Conservation (phyloP, 2,113 vertebrate species). For the Chlorodrepanis virens region DNA sequence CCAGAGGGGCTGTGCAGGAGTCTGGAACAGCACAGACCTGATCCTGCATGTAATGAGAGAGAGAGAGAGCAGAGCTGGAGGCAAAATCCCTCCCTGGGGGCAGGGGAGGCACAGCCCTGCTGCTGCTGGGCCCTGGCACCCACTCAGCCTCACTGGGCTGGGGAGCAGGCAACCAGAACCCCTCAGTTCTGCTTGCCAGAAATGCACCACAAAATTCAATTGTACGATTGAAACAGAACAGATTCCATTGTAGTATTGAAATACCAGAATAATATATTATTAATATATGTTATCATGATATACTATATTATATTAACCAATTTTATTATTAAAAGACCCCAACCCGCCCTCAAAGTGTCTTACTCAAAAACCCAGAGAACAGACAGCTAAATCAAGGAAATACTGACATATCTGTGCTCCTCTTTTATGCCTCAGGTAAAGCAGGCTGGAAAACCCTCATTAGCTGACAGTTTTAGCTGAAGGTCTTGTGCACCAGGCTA, state of each 20-base stretch:
- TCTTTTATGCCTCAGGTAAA: constrained; percentile 6
- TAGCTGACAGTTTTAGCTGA: constrained; percentile 11
- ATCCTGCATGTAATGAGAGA: constrained; percentile 76
- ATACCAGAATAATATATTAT: too few species aligned
- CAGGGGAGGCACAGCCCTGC: not conserved
- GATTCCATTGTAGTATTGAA: not conserved
- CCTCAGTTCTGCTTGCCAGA: not conserved
- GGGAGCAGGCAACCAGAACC: not conserved
- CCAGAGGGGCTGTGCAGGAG: constrained; percentile 67
- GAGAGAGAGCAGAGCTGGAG: constrained; percentile 57
- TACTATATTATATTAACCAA: not conserved
- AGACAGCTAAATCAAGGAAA: not conserved
- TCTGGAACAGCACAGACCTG: constrained; percentile 70
- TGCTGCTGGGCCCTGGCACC: constrained; percentile 4
- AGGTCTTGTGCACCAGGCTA: not conserved
- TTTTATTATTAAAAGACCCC: not conserved
- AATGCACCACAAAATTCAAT: not conserved
- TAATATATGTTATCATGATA: not conserved
- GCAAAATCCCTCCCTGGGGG: not conserved
- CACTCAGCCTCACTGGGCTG: not conserved
- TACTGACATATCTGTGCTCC: not conserved
- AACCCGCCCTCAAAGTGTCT: not conserved
- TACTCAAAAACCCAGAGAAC: not conserved
- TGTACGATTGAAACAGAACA: not conserved
- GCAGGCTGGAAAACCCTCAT: constrained; percentile 23